Conservation (phyloP, 2,888 invertebrate genomes). For the Dastarcus helophoroides region DNA sequence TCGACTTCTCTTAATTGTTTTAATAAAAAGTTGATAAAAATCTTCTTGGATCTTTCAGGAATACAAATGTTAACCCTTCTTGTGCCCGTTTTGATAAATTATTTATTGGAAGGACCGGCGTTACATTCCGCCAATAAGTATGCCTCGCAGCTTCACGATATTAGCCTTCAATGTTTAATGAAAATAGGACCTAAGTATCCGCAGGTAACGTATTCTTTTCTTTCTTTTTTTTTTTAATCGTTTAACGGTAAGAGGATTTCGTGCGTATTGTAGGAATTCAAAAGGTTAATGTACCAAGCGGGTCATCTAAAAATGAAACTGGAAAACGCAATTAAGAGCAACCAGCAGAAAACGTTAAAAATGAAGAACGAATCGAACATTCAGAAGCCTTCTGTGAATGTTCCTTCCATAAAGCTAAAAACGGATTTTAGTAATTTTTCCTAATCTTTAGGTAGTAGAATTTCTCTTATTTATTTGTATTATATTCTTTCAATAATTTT, state of each 20-base stretch:
- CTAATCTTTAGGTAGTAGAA: too few species aligned
- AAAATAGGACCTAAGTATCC: constrained; percentile 88
- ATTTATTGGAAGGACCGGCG: constrained; percentile 59
- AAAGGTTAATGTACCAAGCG: constrained; percentile 77
- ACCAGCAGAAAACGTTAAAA: constrained; percentile 49
- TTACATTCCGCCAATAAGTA: constrained; percentile 49
- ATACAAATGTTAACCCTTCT: constrained; percentile 80
- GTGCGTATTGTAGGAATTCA: constrained; percentile 62
- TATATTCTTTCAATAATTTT: too few species aligned
- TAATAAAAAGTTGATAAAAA: too few species aligned
- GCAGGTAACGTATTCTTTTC: constrained; percentile 46
- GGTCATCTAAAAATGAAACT: constrained; percentile 68
- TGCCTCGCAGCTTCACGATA: constrained; percentile 68
- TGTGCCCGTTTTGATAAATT: constrained; percentile 83
- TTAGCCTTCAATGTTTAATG: constrained; percentile 80
- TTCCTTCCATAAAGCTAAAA: constrained; percentile 80
- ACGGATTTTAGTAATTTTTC: constrained; percentile 92
- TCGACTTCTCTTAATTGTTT: constrained; percentile 11
- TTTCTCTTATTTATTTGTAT: too few species aligned
- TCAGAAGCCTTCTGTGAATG: constrained; percentile 32
- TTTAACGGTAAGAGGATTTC: too few species aligned
- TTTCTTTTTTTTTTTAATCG: too few species aligned
- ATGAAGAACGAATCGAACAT: constrained; percentile 38
- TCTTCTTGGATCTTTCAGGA: constrained; percentile 52
- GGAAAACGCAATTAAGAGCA: constrained; percentile 73